phyloP scores from a whole-genome alignment of 1,140 invertebrate species.

The Papilio aristodemus region DNA sequence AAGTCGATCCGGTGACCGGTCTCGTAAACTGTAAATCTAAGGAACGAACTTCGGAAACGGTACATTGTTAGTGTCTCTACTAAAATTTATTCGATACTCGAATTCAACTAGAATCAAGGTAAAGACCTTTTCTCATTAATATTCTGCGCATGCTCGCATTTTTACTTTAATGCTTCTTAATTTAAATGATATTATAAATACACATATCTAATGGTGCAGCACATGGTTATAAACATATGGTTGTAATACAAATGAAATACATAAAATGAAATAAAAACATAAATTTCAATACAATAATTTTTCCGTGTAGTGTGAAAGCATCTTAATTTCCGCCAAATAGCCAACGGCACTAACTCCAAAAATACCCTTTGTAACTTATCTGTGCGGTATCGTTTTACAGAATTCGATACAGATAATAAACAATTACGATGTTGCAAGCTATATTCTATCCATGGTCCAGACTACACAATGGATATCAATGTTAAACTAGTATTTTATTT shows the following conservation, averaged over 20 bases:
- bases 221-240: too few species aligned
- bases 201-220: too few species aligned
- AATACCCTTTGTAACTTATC: neutral
- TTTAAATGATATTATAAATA: too few species aligned
- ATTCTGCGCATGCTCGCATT: neutral
- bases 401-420: conserved; percentile 13
- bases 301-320: neutral
- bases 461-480: neutral
- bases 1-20: conserved; percentile 41
- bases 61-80: conserved; percentile 32
- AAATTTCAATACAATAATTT: too few species aligned
- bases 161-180: too few species aligned
- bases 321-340: neutral
- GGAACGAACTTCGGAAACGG: conserved; percentile 35
- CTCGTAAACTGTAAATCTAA: conserved; percentile 46
- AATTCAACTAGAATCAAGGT: neutral
- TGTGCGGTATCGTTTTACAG: neutral
- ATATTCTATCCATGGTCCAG: neutral
- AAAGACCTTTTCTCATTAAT: neutral
- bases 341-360: neutral
- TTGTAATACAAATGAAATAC: too few species aligned
- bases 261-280: too few species aligned
- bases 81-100: conserved; percentile 11
- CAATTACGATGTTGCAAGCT: neutral
- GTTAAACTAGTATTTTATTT: neutral